These are phyloP conservation scores for Spodoptera frugiperda DNA, from an alignment of 1,140 invertebrate genomes.

Conservation along the genomic window DNA sequence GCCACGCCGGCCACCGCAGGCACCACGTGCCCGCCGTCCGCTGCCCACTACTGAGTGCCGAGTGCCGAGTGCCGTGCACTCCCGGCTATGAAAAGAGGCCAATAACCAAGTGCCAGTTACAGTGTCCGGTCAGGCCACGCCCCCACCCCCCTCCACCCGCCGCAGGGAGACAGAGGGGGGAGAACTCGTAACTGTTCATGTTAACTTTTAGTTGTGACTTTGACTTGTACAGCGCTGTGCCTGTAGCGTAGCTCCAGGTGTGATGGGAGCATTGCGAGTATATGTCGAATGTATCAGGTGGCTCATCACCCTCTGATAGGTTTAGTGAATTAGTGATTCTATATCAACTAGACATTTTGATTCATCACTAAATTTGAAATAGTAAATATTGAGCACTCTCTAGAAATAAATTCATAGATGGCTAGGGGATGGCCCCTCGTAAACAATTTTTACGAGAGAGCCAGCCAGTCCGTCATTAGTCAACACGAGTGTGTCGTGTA, in stretches of 20 bases:
- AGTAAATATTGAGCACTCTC: background rate
- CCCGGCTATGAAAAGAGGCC: constrained; percentile 17
- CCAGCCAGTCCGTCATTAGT: background rate
- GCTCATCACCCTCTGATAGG: no score
- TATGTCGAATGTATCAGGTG: background rate
- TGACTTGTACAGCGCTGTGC: background rate
- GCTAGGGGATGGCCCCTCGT: no score
- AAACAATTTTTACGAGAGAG: no score
- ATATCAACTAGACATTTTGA: no score
- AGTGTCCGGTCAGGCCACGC: constrained; percentile 45
- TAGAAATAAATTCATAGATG: background rate
- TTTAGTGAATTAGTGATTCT: no score
- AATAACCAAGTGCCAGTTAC: constrained; percentile 39
- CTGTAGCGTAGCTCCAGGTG: background rate
- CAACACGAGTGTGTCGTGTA: background rate
- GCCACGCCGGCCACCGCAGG: background rate
- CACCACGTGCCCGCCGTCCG: background rate
- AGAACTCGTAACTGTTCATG: background rate
- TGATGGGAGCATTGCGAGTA: background rate
- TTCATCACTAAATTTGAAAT: no score
- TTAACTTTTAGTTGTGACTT: constrained; percentile 20
- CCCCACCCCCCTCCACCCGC: background rate
- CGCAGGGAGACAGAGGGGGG: background rate
- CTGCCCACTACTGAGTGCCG: no score
- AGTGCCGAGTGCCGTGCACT: background rate